Percentiles rank a stretch among this genome's conserved stretches.
Conservation (phyloP, 2,113 vertebrate species). For the Syrrhaptes paradoxus region DNA sequence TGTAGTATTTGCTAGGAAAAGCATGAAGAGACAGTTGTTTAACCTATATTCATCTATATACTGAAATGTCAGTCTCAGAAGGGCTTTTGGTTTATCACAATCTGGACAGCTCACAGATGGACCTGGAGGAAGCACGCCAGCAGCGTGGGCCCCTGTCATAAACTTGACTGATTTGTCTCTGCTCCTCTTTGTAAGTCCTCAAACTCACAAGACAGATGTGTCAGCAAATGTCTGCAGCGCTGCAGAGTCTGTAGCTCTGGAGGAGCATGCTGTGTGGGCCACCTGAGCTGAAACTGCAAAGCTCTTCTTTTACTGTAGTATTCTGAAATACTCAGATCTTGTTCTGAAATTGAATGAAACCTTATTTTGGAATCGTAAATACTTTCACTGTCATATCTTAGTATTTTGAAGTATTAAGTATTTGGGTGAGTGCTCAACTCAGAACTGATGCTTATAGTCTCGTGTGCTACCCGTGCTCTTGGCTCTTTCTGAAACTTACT, state of each 20-base stretch:
- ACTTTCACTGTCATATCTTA: accelerated
- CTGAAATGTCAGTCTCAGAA: not conserved
- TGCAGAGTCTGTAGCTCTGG: not conserved
- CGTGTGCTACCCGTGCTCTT: not conserved
- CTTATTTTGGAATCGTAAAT: not conserved
- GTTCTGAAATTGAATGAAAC: not conserved
- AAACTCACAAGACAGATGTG: not conserved
- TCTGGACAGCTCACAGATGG: not conserved
- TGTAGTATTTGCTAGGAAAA: not conserved
- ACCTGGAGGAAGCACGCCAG: not conserved
- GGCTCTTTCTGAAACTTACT: not conserved
- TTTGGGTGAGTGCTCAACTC: not conserved
- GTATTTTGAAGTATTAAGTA: not conserved
- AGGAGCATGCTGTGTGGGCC: not conserved
- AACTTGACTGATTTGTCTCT: not conserved
- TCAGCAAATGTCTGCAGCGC: accelerated
- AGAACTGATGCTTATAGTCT: not conserved
- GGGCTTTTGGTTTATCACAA: not conserved
- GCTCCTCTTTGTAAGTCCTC: not conserved
- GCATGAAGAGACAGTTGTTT: not conserved
- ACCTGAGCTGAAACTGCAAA: not conserved
- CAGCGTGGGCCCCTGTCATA: not conserved
- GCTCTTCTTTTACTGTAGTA: not conserved
- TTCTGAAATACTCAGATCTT: not conserved
- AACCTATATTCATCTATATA: not conserved